A percentile compares a stretch with the other conserved stretches of the same genome.
Evolutionary conservation across 2,113 vertebrate species (phyloP).

Genomic region (Terrapene triunguis): DNA sequence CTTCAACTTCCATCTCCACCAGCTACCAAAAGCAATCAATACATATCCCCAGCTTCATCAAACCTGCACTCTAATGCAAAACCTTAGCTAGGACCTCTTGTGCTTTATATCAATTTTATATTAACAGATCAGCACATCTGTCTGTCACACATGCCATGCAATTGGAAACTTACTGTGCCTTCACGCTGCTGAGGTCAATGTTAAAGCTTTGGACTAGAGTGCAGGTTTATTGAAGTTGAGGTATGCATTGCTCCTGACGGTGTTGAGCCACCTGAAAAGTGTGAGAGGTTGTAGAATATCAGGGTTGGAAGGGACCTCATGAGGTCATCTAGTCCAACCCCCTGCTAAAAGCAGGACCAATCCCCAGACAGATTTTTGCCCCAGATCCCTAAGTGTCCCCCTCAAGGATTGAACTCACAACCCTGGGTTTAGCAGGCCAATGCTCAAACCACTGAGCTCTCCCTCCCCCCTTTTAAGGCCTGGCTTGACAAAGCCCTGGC

Average conservation of each 20-base stretch:
- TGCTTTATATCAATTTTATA: background rate
- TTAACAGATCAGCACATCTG: background rate
- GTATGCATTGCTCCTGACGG: background rate
- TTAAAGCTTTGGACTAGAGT: background rate
- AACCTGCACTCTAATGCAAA: background rate
- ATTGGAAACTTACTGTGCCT: background rate
- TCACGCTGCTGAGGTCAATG: background rate
- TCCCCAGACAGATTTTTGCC: too few species aligned
- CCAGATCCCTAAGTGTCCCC: too few species aligned
- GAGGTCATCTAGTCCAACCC: too few species aligned
- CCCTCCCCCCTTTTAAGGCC: too few species aligned
- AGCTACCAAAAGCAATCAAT: background rate
- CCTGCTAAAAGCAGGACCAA: too few species aligned
- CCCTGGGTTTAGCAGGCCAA: too few species aligned
- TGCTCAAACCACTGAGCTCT: too few species aligned
- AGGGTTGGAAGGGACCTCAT: too few species aligned
- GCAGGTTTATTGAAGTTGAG: background rate
- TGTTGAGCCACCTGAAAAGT: background rate
- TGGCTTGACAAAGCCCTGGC: too few species aligned
- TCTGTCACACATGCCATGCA: background rate
- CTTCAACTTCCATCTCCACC: background rate
- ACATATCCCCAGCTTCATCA: background rate
- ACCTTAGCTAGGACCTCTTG: background rate
- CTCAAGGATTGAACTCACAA: too few species aligned
- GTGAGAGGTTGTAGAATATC: background rate